A percentile compares a stretch with the other conserved stretches of the same genome.
phyloP scores from a whole-genome alignment of 2,797 vertebrate genomes.

The Takifugu rubripes region DNA sequence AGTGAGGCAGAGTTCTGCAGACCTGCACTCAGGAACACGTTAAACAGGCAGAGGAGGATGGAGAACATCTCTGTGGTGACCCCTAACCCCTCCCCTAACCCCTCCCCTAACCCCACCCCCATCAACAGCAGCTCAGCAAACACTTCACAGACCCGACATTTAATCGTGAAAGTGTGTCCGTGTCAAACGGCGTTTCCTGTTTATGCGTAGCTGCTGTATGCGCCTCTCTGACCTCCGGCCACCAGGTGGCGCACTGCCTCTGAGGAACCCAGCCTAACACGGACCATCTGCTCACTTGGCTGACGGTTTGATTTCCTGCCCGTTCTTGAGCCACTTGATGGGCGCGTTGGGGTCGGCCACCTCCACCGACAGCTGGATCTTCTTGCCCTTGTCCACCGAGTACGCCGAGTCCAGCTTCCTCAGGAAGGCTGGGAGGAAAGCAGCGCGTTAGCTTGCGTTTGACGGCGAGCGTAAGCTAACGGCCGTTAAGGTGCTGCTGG shows the following conservation, averaged over 20 bases:
- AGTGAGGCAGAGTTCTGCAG: slow-evolving; percentile 44
- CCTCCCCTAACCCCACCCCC: too few species aligned
- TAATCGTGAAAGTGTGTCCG: background rate
- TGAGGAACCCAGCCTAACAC: too few species aligned
- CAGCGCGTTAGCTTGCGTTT: slow-evolving; percentile 28
- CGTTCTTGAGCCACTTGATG: slow-evolving; percentile 89
- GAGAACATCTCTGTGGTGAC: slow-evolving; percentile 7
- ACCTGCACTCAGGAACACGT: slow-evolving; percentile 11
- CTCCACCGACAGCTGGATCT: slow-evolving; percentile 81
- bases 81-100: too few species aligned
- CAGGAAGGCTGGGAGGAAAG: slow-evolving; percentile 77
- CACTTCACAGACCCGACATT: too few species aligned
- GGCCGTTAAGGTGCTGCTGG: slow-evolving; percentile 22
- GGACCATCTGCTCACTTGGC: slow-evolving; percentile 78
- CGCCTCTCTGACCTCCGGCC: too few species aligned
- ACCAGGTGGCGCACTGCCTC: too few species aligned
- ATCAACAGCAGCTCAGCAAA: too few species aligned
- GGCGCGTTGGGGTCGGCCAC: slow-evolving; percentile 74
- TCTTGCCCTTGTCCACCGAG: slow-evolving; percentile 86
- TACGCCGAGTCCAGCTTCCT: slow-evolving; percentile 84
- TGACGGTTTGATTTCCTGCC: slow-evolving; percentile 87
- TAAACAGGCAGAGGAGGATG: background rate
- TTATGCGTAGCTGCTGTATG: too few species aligned
- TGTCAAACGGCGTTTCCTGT: too few species aligned
- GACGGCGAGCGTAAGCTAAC: slow-evolving; percentile 25